Evolutionary conservation across 2,888 invertebrate species (phyloP).

Genomic region (Actias luna): DNA sequence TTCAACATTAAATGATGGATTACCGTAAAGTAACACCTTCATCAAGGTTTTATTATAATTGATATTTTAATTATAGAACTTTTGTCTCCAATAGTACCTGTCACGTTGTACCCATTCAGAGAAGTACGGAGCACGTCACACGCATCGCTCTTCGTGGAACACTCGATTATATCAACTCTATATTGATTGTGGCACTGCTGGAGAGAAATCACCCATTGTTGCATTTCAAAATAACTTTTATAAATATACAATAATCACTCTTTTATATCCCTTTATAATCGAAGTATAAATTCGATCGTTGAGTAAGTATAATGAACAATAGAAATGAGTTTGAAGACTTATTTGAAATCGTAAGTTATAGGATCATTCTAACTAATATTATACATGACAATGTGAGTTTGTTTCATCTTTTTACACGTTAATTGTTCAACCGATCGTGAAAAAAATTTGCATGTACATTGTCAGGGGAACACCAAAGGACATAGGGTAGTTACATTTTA

Average conservation of each 20-base stretch:
- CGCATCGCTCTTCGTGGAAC: constrained; percentile 61
- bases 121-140: constrained; percentile 65
- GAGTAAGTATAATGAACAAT: not conserved
- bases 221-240: constrained; percentile 16
- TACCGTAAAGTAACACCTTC: no score
- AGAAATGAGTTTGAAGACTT: not conserved
- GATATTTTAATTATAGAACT: not conserved
- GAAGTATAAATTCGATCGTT: not conserved
- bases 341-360: no score
- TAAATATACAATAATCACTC: constrained; percentile 12
- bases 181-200: constrained; percentile 49
- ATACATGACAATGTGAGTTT: no score
- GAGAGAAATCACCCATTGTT: constrained; percentile 34
- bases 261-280: not conserved
- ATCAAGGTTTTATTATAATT: no score
- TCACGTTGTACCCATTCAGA: constrained; percentile 49
- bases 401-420: no score
- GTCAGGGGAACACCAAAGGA: no score
- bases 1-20: no score
- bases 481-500: no score
- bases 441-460: no score
- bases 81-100: constrained; percentile 38
- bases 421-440: no score
- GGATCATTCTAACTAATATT: no score
- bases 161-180: constrained; percentile 53